Percentiles rank a stretch among this genome's conserved stretches.
These are phyloP conservation scores for Idaea aversata DNA, from an alignment of 2,888 invertebrate genomes.

Conservation along the genomic window DNA sequence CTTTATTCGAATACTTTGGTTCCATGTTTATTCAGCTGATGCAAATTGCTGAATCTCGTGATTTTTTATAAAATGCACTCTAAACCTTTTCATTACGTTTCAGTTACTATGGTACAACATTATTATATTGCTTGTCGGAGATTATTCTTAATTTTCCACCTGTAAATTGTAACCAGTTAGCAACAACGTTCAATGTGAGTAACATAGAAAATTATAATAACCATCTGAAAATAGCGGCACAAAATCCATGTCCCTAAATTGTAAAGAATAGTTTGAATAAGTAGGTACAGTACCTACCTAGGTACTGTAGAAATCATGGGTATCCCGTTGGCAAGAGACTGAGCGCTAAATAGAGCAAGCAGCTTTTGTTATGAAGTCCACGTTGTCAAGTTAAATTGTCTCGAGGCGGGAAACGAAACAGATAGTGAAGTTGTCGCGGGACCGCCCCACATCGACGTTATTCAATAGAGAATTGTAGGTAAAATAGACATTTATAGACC, in stretches of 20 bases:
- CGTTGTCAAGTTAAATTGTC: constrained; percentile 79
- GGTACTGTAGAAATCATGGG: neutral
- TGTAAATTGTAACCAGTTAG: too few relatives aligned
- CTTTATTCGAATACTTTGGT: constrained; percentile 36
- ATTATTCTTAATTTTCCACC: too few relatives aligned
- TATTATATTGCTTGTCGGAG: too few relatives aligned
- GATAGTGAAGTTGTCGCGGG: constrained; percentile 73
- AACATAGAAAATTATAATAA: too few relatives aligned
- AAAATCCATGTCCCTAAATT: neutral
- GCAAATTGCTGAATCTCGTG: constrained; percentile 33
- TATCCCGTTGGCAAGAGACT: constrained; percentile 45
- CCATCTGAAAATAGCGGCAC: neutral
- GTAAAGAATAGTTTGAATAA: constrained; percentile 13
- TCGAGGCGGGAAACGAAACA: constrained; percentile 74
- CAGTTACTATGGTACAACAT: too few relatives aligned
- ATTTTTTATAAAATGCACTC: constrained; percentile 11
- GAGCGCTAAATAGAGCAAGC: constrained; percentile 68
- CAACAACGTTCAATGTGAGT: too few relatives aligned
- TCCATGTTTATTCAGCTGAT: constrained; percentile 45
- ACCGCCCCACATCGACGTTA: constrained; percentile 64
- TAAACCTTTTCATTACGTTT: neutral
- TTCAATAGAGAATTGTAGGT: constrained; percentile 48
- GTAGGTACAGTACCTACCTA: constrained; percentile 1
- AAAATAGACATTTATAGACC: constrained; percentile 30
- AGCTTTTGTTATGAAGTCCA: constrained; percentile 66